A percentile compares a stretch with the other conserved stretches of the same genome.
These are phyloP conservation scores for Chloropsis cyanopogon DNA, from an alignment of 2,113 vertebrate species.

Conservation along the genomic window DNA sequence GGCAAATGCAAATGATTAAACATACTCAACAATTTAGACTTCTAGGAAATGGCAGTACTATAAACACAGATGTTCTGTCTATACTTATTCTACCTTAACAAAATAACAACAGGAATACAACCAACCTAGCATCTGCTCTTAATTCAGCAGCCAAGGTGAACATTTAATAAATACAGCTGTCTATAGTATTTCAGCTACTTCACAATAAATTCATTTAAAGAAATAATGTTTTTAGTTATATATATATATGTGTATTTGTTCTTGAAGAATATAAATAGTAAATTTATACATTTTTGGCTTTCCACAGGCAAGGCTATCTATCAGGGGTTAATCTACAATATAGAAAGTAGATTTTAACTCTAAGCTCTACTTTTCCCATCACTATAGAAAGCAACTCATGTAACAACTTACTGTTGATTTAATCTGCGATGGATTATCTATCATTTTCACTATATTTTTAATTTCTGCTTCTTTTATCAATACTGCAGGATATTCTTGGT, in stretches of 20 bases:
- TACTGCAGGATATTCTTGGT: conserved; percentile 28
- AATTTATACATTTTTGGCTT: neutral
- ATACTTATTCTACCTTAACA: neutral
- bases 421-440: conserved; percentile 77
- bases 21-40: neutral
- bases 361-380: neutral
- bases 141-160: neutral
- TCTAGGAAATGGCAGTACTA: neutral
- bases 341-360: neutral
- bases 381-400: neutral
- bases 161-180: neutral
- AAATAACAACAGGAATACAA: neutral
- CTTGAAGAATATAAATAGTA: neutral
- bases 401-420: conserved; percentile 81
- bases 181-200: neutral
- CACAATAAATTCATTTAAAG: neutral
- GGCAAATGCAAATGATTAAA: neutral
- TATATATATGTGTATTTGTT: rapidly evolving
- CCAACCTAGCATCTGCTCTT: neutral
- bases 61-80: neutral
- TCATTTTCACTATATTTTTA: conserved; percentile 78
- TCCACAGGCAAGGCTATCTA: neutral
- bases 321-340: neutral
- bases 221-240: neutral
- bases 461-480: conserved; percentile 61